Evolutionary conservation across 2,797 vertebrate genomes (phyloP).

Genomic region (Pampus argenteus): DNA sequence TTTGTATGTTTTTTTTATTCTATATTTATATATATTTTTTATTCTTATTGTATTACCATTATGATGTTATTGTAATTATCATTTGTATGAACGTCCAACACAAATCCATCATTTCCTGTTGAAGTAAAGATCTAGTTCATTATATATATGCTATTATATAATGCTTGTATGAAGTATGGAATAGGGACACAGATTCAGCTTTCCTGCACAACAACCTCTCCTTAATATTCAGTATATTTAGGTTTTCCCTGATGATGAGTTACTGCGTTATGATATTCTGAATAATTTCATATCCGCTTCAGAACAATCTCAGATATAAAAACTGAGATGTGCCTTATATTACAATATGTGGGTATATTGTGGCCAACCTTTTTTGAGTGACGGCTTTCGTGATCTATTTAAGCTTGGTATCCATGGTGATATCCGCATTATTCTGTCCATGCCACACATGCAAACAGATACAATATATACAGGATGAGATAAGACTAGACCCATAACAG

Average conservation of each 20-base stretch:
- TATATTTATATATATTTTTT: too few relatives aligned
- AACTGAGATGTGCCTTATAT: constrained; percentile 22
- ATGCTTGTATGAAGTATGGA: background rate
- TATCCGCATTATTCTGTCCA: background rate
- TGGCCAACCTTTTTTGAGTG: constrained; percentile 22
- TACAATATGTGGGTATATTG: constrained; percentile 9
- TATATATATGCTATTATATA: background rate
- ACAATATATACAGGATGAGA: background rate
- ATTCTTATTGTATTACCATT: too few relatives aligned
- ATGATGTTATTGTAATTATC: too few relatives aligned
- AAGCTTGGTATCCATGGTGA: constrained; percentile 35
- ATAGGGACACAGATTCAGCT: background rate
- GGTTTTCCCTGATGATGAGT: constrained; percentile 23
- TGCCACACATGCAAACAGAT: constrained; percentile 6
- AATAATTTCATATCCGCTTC: constrained; percentile 52
- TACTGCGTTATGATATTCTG: constrained; percentile 21
- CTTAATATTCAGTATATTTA: constrained; percentile 25
- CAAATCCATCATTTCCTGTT: too few relatives aligned
- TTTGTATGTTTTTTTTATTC: too few relatives aligned
- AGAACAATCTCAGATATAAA: constrained; percentile 42
- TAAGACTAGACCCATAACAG: background rate
- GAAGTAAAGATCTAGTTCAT: too few relatives aligned
- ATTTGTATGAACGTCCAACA: too few relatives aligned
- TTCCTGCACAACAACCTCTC: background rate
- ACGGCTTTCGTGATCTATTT: constrained; percentile 37